These are phyloP conservation scores for Dorcus hopei DNA, from an alignment of 2,888 invertebrate genomes.

Conservation along the genomic window DNA sequence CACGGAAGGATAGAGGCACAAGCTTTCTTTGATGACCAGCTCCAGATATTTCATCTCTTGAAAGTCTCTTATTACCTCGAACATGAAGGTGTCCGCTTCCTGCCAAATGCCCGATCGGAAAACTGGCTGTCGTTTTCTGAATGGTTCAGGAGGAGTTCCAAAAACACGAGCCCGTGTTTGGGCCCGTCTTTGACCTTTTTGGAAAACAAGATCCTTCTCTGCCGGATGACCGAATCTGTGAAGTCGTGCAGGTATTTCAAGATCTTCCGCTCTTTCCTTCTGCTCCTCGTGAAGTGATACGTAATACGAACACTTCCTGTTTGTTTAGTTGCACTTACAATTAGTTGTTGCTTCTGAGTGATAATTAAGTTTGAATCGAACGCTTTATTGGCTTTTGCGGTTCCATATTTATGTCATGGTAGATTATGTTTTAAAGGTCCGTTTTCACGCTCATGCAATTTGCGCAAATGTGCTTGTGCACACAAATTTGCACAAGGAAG, in stretches of 20 bases:
- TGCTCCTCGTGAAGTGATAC: constrained; percentile 57
- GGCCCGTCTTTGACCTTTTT: constrained; percentile 12
- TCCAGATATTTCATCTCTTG: constrained; percentile 25
- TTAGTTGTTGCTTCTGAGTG: too few species aligned
- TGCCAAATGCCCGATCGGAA: constrained; percentile 34
- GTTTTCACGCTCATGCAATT: too few species aligned
- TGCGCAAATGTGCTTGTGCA: too few species aligned
- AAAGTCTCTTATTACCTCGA: constrained; percentile 53
- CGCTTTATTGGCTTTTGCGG: too few species aligned
- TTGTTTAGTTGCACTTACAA: too few species aligned
- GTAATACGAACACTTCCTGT: constrained; percentile 30
- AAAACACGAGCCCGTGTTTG: constrained; percentile 9
- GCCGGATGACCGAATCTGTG: constrained; percentile 55
- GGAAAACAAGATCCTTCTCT: constrained; percentile 45
- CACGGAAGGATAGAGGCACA: constrained; percentile 21
- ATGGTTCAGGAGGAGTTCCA: constrained; percentile 13
- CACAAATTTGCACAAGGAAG: too few species aligned
- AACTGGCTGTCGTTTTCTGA: background rate
- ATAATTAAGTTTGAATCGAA: too few species aligned
- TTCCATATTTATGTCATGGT: too few species aligned
- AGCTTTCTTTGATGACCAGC: constrained; percentile 23
- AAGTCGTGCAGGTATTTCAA: constrained; percentile 53
- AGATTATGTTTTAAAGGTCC: too few species aligned
- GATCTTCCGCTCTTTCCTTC: constrained; percentile 54
- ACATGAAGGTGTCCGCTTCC: constrained; percentile 56